A percentile compares a stretch with the other conserved stretches of the same genome.
These are phyloP conservation scores for Spodoptera frugiperda DNA, from an alignment of 1,140 invertebrate species.

Conservation along the genomic window DNA sequence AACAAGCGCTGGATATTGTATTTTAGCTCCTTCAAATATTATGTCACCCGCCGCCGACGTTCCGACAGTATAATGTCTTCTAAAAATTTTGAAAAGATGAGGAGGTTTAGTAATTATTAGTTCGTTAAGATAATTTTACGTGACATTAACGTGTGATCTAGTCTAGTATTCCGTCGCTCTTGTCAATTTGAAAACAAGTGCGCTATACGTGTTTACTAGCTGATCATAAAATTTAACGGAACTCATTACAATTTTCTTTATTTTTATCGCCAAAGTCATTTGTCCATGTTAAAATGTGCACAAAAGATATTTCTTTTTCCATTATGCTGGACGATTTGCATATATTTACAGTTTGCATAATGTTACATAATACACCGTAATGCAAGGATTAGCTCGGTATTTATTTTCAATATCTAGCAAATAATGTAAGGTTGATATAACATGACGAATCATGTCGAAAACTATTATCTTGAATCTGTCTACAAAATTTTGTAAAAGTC, in stretches of 20 bases:
- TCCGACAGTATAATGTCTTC: background rate
- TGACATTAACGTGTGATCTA: background rate
- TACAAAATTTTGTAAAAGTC: too few relatives aligned
- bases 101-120: background rate
- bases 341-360: background rate
- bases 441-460: background rate
- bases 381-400: background rate
- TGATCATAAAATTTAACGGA: constrained; percentile 29
- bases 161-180: constrained; percentile 3
- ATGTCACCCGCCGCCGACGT: background rate
- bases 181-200: constrained; percentile 10
- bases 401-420: background rate
- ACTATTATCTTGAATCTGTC: background rate
- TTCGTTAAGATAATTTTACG: background rate
- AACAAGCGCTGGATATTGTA: too few relatives aligned
- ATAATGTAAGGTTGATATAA: background rate
- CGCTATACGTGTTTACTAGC: constrained; percentile 31
- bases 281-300: background rate
- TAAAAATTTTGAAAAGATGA: background rate
- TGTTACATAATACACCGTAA: background rate
- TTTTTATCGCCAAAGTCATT: constrained; percentile 22
- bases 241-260: constrained; percentile 32
- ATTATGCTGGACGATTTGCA: background rate
- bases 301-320: constrained; percentile 3
- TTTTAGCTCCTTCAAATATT: constrained; percentile 1